These are phyloP conservation scores for Agelastica alni DNA, from an alignment of 2,888 invertebrate species.

Conservation along the genomic window DNA sequence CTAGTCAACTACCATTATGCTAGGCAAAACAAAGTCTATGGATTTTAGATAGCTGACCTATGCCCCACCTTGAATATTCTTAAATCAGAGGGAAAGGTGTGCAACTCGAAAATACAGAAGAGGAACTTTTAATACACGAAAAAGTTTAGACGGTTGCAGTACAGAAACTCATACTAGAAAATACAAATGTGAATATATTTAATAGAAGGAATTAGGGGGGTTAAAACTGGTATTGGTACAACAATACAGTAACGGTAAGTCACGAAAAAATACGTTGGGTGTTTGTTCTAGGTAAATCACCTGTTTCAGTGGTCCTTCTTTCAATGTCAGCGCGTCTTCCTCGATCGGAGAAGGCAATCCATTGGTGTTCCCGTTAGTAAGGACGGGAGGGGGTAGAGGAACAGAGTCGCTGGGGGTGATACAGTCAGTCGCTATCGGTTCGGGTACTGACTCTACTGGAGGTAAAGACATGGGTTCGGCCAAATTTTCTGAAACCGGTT, in stretches of 20 bases:
- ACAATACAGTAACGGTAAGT: constrained; percentile 1
- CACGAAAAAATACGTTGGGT: constrained; percentile 8
- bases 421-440: constrained; percentile 49
- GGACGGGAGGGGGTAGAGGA: constrained; percentile 36
- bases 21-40: too few species aligned
- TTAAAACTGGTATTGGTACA: too few species aligned
- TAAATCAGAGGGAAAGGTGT: too few species aligned
- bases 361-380: constrained; percentile 54
- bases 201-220: too few species aligned
- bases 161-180: too few species aligned
- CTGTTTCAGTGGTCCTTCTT: constrained; percentile 61
- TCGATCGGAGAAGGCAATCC: constrained; percentile 50
- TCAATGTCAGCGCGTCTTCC: constrained; percentile 43
- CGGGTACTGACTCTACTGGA: constrained; percentile 54
- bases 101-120: too few species aligned
- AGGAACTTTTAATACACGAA: too few species aligned
- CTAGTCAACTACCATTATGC: too few species aligned
- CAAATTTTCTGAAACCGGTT: constrained; percentile 52
- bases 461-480: constrained; percentile 56
- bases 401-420: constrained; percentile 34
- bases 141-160: too few species aligned
- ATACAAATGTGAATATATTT: too few species aligned
- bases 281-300: constrained; percentile 36
- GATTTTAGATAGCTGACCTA: too few species aligned
- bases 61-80: too few species aligned